A percentile compares a stretch with the other conserved stretches of the same genome.
phyloP scores from a whole-genome alignment of 2,888 invertebrate species.

The Heliconius erato region DNA sequence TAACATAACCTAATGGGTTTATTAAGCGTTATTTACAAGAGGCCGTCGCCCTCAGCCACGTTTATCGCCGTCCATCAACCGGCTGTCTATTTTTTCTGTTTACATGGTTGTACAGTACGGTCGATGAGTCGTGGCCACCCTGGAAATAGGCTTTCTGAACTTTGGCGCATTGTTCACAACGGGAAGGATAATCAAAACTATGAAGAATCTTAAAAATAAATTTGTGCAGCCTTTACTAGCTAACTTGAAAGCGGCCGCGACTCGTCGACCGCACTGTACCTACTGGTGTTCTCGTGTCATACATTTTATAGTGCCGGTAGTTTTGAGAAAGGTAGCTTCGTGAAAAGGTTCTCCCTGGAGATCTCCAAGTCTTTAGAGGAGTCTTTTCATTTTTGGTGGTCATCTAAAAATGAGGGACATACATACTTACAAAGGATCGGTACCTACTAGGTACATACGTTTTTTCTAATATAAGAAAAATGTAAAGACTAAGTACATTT shows the following conservation, averaged over 20 bases:
- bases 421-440: not conserved
- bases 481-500: not conserved
- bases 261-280: not conserved
- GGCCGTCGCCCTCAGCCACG: slow-evolving; percentile 30
- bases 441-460: not conserved
- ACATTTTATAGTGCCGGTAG: slow-evolving; percentile 10
- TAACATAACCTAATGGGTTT: slow-evolving; percentile 5
- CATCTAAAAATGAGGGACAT: not conserved
- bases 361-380: not conserved
- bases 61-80: slow-evolving; percentile 1
- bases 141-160: not conserved
- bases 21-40: slow-evolving; percentile 14
- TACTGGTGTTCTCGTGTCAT: not conserved
- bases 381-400: slow-evolving; percentile 21
- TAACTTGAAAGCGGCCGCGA: not conserved
- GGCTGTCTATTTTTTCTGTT: slow-evolving; percentile 28
- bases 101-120: slow-evolving; percentile 3
- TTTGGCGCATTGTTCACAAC: not conserved
- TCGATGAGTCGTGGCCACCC: not conserved
- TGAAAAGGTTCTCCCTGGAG: slow-evolving; percentile 21
- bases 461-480: not conserved
- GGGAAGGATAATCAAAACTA: too few relatives aligned
- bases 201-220: too few relatives aligned
- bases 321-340: not conserved
- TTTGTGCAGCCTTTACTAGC: not conserved